Evolutionary conservation across 1,140 invertebrate species (phyloP).

Genomic region (Hydropsyche tenuis): DNA sequence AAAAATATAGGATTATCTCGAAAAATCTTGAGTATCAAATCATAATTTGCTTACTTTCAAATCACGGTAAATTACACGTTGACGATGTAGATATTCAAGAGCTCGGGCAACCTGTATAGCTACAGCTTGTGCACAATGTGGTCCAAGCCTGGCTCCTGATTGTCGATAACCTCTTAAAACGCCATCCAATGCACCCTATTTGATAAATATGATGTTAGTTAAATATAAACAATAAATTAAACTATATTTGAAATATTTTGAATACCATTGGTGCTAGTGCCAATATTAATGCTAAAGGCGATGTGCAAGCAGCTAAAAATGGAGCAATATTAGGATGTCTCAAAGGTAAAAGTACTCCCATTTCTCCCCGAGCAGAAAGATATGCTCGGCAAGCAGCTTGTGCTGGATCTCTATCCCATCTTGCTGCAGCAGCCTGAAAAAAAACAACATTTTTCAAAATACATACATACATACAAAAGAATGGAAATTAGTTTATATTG

Average conservation of each 20-base stretch:
- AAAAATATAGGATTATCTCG: not conserved
- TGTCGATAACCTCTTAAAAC: slow-evolving; percentile 82
- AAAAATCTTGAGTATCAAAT: not conserved
- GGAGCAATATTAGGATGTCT: slow-evolving; percentile 92
- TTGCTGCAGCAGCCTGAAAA: slow-evolving; percentile 76
- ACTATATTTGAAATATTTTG: slow-evolving; percentile 1
- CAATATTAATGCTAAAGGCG: slow-evolving; percentile 89
- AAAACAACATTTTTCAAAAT: not conserved
- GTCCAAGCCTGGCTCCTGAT: slow-evolving; percentile 80
- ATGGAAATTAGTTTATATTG: not conserved
- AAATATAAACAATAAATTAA: not conserved
- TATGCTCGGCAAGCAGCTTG: slow-evolving; percentile 95
- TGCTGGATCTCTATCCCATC: slow-evolving; percentile 90
- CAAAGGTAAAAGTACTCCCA: slow-evolving; percentile 86
- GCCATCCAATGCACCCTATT: slow-evolving; percentile 82
- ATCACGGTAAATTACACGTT: slow-evolving; percentile 95
- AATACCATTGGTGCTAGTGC: slow-evolving; percentile 79
- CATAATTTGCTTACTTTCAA: slow-evolving; percentile 71
- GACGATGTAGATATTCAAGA: slow-evolving; percentile 93
- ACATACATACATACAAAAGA: not conserved
- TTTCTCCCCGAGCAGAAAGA: slow-evolving; percentile 91
- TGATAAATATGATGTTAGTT: slow-evolving; percentile 10
- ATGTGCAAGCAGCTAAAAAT: slow-evolving; percentile 85
- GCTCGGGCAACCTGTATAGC: slow-evolving; percentile 92
- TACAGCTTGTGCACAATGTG: slow-evolving; percentile 82